Percentiles rank a stretch among this genome's conserved stretches.
phyloP scores from a whole-genome alignment of 2,113 vertebrate genomes.

The Antennarius striatus region DNA sequence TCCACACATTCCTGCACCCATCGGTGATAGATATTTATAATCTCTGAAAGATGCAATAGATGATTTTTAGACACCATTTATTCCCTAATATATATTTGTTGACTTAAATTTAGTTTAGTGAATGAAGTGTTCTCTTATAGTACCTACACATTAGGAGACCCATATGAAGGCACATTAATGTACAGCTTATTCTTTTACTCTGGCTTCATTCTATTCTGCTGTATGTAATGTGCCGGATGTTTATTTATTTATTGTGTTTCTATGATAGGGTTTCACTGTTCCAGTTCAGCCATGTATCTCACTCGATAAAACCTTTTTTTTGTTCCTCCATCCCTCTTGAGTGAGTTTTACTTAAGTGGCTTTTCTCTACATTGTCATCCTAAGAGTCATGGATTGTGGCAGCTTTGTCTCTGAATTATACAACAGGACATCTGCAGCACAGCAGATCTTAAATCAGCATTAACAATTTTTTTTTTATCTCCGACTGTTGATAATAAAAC shows the following conservation, averaged over 20 bases:
- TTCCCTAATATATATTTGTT: no score
- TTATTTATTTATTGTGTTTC: conserved; percentile 14
- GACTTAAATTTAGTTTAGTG: no score
- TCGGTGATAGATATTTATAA: no score
- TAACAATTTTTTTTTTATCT: no score
- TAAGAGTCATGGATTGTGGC: conserved; percentile 42
- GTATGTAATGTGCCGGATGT: conserved; percentile 8
- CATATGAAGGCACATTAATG: not conserved
- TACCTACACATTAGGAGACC: no score
- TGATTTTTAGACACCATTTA: no score
- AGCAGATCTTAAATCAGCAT: conserved; percentile 16
- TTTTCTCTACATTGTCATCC: conserved; percentile 48
- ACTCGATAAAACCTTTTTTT: conserved; percentile 27
- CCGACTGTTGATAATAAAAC: not conserved
- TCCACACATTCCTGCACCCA: no score
- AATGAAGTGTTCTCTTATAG: no score
- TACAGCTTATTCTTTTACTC: not conserved
- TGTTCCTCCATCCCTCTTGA: not conserved
- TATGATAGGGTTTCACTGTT: conserved; percentile 28
- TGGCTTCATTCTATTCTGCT: not conserved
- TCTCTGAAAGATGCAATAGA: no score
- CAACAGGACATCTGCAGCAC: conserved; percentile 40
- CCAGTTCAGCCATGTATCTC: conserved; percentile 9
- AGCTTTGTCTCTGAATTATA: conserved; percentile 53
- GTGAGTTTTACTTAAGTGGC: conserved; percentile 55